Base-by-base conservation (phyloP, 2,888 invertebrate genomes). In the Aquatica leii region DNA sequence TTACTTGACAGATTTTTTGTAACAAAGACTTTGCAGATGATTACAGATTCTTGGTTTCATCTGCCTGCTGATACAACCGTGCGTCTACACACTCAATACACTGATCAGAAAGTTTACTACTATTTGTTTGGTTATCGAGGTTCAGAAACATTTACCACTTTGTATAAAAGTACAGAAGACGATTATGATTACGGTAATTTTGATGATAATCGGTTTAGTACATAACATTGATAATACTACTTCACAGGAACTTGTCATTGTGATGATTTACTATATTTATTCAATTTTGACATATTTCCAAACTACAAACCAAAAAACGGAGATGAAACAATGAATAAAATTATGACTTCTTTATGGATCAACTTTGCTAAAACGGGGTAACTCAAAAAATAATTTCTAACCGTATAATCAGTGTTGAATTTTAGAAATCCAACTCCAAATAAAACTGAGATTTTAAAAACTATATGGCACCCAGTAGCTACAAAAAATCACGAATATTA, bases 191-290 rank as follows among this genome's bases (percentile, higher is more conserved):
- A 76, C 6, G 24, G 74, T 49, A 51, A 8, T 51, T 14, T 14
- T 3, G 14, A 11, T n/a, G n/a, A n/a, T n/a, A n/a, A n/a, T n/a
- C n/a, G n/a, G n/a, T n/a, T n/a, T n/a, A n/a, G n/a, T n/a, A n/a
- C n/a, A n/a, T n/a, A n/a, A n/a, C n/a, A n/a, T n/a, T n/a, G n/a
- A n/a, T n/a, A n/a, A 24, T 24, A 24, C 24, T 4, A 24, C 6
- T 4, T 24, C 6, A 4, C 6, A 89, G 91, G 93, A 55, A 90
- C 91, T 0, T 90, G 90, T 54, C 94, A 94, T 76, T 93, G 92
- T 0, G 94, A 94, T 72, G 94, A 94, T 66, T 81, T 94, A 53
- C 90, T 91, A 77, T 90, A 94, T 76, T 77, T 94, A 8, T 94
- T 94, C 52, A 84, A 84, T 0, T 84, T 85, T 61, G 79, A 79